phyloP scores from a whole-genome alignment of 2,113 vertebrate genomes.

The Engraulis encrasicolus region DNA sequence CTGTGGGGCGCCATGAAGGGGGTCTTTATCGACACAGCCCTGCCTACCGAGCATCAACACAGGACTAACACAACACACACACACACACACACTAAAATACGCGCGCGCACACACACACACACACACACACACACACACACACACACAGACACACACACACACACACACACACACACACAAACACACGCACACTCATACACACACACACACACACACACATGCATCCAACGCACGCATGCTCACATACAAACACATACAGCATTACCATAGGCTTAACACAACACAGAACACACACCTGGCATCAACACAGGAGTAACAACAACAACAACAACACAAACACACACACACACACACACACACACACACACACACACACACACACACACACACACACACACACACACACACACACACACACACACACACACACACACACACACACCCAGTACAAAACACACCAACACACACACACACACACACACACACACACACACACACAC shows the following conservation, averaged over 20 bases:
- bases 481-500: too few relatives aligned
- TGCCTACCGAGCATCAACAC: not conserved
- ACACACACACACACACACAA: not conserved
- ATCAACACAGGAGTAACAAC: too few relatives aligned
- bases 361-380: not conserved
- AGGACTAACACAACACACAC: conserved; percentile 5
- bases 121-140: conserved; percentile 23
- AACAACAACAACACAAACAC: too few relatives aligned
- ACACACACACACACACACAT: too few relatives aligned
- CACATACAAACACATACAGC: too few relatives aligned
- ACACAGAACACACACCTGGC: too few relatives aligned
- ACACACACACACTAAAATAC: not conserved
- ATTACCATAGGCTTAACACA: too few relatives aligned
- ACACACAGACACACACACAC: not conserved
- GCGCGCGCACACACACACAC: conserved; percentile 17
- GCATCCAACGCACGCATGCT: too few relatives aligned
- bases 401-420: conserved; percentile 27
- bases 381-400: not conserved
- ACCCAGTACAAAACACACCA: not conserved
- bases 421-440: conserved; percentile 19
- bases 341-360: too few relatives aligned
- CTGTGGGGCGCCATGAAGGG: conserved; percentile 31
- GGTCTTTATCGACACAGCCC: conserved; percentile 42
- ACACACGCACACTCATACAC: not conserved
- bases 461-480: not conserved